phyloP scores from a whole-genome alignment of 2,888 invertebrate species.

The Megalurothrips usitatus region DNA sequence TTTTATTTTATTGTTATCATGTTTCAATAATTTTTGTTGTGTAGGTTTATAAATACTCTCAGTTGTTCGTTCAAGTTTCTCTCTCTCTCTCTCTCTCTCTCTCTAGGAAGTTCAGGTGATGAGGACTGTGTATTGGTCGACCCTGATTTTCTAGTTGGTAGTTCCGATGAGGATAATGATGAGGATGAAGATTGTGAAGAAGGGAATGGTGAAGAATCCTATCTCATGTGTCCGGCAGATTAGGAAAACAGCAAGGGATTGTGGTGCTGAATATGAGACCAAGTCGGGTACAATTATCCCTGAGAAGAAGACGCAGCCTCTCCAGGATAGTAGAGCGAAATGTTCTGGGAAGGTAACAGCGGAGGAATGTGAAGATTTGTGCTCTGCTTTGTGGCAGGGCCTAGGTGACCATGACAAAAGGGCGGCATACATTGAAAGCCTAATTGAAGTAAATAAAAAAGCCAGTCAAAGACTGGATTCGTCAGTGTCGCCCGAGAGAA shows the following conservation, averaged over 20 bases:
- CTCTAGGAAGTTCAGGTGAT: too few species aligned
- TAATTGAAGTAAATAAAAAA: neutral
- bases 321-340: neutral
- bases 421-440: neutral
- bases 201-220: neutral
- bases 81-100: too few species aligned
- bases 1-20: too few species aligned
- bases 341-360: neutral
- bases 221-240: neutral
- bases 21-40: too few species aligned
- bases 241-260: neutral
- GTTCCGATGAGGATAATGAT: too few species aligned
- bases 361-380: neutral
- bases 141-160: too few species aligned
- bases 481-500: neutral
- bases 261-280: neutral
- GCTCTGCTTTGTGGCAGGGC: neutral
- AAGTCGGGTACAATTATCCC: neutral
- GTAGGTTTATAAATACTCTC: too few species aligned
- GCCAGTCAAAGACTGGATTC: neutral
- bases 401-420: neutral
- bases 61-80: too few species aligned
- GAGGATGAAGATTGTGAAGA: too few species aligned
- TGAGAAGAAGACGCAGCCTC: neutral
- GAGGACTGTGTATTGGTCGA: too few species aligned